Evolutionary conservation across 2,888 invertebrate genomes (phyloP), one percentile per base, ranked within the genome.

Genomic region (Subacronicta megacephala): DNA sequence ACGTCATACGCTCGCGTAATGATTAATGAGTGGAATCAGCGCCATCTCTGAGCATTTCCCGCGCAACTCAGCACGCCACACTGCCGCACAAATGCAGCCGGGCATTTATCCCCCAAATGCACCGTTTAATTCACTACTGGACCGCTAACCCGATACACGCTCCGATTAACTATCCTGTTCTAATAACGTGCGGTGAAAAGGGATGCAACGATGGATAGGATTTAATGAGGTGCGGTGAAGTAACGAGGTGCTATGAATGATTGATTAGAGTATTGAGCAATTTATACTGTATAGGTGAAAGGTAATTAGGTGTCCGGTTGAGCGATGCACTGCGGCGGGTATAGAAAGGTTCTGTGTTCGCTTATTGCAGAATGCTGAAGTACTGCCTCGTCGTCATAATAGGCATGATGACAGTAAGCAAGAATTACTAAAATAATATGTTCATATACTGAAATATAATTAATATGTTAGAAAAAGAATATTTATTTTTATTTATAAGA

Each of bases 1-100:
- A 62, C 62, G 63, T 77, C 68, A 77, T 62, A 60, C 53, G 40
- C 72, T 55, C 63, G 52, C 54, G 57, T 74, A 79, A 87, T 88
- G 86, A 88, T 85, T 87, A 84, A 88, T 85, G 83, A 77, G 76
- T 63, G 50, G 77, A 81, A 85, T 86, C 83, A 84, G 77, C 81
- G 70, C 78, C 74, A 68, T 61, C 75, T 70, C 73, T 68, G 58
- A 46, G 53, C 56, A 42, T n/a, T 20, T 37, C 40, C 40, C 44
- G 51, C 50, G 49, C 55, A 60, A 62, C 62, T 63, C 63, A 18
- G 37, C 46, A 33, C 49, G 51, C 58, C 71, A 71, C 64, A 74
- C 75, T 75, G 66, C 72, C 52, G 68, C 67, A 67, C 72, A 61
- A 64, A 72, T 77, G 76, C 79, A 75, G 75, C 69, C 74, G 72